Evolutionary conservation across 2,113 vertebrate genomes (phyloP).

Genomic region (Mastomys coucha): DNA sequence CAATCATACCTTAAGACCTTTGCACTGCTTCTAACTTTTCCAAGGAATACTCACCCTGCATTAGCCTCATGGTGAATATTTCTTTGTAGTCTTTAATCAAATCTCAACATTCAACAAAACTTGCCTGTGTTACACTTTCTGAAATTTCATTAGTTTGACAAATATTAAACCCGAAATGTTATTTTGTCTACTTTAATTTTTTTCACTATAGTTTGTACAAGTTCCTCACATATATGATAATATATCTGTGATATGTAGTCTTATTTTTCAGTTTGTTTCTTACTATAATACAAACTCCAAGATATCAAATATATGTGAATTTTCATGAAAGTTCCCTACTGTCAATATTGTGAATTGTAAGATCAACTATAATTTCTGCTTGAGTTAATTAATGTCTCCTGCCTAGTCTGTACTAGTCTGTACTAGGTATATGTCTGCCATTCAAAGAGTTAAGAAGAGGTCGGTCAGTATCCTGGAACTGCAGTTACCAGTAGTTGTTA

Average conservation of each 20-base stretch:
- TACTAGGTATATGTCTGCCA: background rate
- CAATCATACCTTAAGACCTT: background rate
- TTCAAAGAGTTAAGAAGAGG: background rate
- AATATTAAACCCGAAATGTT: background rate
- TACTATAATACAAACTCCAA: background rate
- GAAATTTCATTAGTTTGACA: background rate
- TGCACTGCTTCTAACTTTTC: background rate
- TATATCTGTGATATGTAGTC: background rate
- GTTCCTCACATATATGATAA: background rate
- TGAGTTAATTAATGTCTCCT: background rate
- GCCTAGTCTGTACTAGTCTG: background rate
- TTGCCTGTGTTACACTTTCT: background rate
- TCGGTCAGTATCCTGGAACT: background rate
- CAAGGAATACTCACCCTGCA: background rate
- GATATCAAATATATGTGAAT: background rate
- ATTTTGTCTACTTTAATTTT: background rate
- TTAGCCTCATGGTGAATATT: background rate
- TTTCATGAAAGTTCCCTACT: background rate
- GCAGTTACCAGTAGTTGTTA: background rate
- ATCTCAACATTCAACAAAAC: background rate
- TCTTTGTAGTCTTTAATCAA: background rate
- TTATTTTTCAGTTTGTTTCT: background rate
- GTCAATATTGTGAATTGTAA: background rate
- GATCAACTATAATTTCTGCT: background rate
- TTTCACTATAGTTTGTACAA: background rate